Percentiles rank a stretch among this genome's conserved stretches.
Conservation (phyloP, 2,113 vertebrate genomes). For the Panthera tigris region DNA sequence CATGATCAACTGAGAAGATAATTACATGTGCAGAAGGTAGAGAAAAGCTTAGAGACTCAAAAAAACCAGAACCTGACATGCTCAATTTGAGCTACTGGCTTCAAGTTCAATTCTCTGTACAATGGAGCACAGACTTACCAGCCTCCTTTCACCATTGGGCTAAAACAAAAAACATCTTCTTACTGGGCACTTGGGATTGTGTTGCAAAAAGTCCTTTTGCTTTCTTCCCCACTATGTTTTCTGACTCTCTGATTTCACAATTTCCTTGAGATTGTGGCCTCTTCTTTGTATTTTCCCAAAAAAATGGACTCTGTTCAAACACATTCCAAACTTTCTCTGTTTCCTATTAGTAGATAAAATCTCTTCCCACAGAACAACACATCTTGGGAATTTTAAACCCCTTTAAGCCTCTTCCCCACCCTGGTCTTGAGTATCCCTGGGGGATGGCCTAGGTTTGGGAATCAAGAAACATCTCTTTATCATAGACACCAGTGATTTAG, state of each 20-base stretch:
- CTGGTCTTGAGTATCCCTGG: not conserved
- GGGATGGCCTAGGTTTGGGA: not conserved
- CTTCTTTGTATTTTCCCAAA: constrained; percentile 10
- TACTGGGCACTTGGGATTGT: not conserved
- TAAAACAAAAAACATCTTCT: not conserved
- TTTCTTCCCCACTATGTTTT: not conserved
- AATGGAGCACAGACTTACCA: not conserved
- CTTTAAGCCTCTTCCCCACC: not conserved
- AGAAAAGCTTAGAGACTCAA: not conserved
- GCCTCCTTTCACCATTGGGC: not conserved
- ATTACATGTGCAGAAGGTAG: not conserved
- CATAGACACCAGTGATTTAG: not conserved
- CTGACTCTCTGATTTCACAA: not conserved
- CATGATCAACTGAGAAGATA: not conserved
- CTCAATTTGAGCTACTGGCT: not conserved
- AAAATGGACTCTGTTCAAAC: constrained; percentile 41
- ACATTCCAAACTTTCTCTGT: constrained; percentile 51
- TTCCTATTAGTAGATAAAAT: constrained; percentile 62
- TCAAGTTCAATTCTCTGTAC: not conserved
- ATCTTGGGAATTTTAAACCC: constrained; percentile 49
- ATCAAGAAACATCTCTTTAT: not conserved
- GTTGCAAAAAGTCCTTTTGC: not conserved
- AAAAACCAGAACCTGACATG: not conserved
- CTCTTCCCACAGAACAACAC: constrained; percentile 28
- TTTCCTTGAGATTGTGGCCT: constrained; percentile 20